Conservation (phyloP, 2,888 invertebrate genomes). For the Ischnura elegans region DNA sequence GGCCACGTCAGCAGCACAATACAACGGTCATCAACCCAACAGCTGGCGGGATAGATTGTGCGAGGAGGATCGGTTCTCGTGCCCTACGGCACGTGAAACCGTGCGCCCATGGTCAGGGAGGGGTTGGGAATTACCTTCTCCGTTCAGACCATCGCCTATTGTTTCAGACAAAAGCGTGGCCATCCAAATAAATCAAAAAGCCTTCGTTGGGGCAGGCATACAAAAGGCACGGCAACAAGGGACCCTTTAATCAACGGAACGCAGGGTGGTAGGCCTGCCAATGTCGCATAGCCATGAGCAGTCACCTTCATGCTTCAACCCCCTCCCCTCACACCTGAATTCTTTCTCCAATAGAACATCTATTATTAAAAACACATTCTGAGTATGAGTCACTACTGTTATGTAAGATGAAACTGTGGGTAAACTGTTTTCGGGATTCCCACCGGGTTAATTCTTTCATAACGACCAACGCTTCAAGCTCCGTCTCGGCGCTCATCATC, state of each 20-base stretch:
- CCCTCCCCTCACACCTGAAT: too few species aligned
- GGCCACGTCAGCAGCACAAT: not conserved
- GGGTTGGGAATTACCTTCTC: not conserved
- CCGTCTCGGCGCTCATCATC: too few species aligned
- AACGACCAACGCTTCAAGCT: too few species aligned
- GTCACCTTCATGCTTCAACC: not conserved
- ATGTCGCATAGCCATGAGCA: not conserved
- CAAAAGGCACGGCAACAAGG: not conserved
- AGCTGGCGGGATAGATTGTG: not conserved
- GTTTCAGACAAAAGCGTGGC: not conserved
- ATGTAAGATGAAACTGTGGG: too few species aligned
- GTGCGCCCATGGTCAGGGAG: not conserved
- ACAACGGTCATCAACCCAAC: conserved; percentile 34
- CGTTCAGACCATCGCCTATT: not conserved
- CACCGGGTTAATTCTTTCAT: too few species aligned
- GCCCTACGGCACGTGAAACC: not conserved
- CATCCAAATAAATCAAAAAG: conserved; percentile 8
- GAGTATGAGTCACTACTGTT: too few species aligned
- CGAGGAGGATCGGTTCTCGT: not conserved
- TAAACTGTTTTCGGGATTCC: too few species aligned
- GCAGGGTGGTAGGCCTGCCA: not conserved
- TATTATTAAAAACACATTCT: too few species aligned
- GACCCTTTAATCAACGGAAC: not conserved
- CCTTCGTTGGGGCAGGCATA: not conserved
- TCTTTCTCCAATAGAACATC: too few species aligned